Base-by-base conservation (phyloP, 2,888 invertebrate genomes). In the Meiosimyza decipiens region DNA sequence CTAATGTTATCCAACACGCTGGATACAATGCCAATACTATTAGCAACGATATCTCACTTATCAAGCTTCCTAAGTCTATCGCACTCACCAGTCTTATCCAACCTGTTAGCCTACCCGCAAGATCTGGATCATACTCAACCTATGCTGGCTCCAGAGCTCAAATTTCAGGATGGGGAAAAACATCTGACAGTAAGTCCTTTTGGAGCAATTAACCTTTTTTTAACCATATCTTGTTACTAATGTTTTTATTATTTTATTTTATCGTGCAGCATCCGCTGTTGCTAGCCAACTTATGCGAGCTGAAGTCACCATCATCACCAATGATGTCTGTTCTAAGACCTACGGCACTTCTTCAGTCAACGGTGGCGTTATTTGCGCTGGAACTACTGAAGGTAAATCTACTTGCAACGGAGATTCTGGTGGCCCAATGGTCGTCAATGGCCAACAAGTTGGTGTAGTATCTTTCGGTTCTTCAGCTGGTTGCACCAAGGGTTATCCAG, bases 331-430 rank as follows among this genome's bases (percentile, higher is more conserved):
- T 79, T 71, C 76, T 5, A 0, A 0, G 0, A 78, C 77, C 62
- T 84, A 82, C 63, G 81, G 82, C n/a, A 54, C 77, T 4, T 28
- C 71, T 11, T 16, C 65, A n/a, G 72, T 78, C 55, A 57, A 71
- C 67, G 0, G 67, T 4, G 77, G 55, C 1, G 81, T 80, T 52
- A 81, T 85, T 73, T 85, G 86, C 76, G 79, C 79, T 70, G 76
- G 79, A 16, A 82, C 83, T 0, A 77, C 81, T 68, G 76, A 72
- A 50, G 71, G 71, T 33, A 64, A 74, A 4, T 81, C 84, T 54
- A 81, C 82, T 52, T 84, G 84, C 78, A 77, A 76, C n/a, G 84
- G 86, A 15, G 85, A 86, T 73, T 85, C 84, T 15, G 86, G 86
- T 28, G 85, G 83, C 71, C 84, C 85, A 69, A 76, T 86, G 77